Evolutionary conservation across 1,140 invertebrate genomes (phyloP), one percentile per base, ranked within the genome.

Genomic region (Papilio xuthus): DNA sequence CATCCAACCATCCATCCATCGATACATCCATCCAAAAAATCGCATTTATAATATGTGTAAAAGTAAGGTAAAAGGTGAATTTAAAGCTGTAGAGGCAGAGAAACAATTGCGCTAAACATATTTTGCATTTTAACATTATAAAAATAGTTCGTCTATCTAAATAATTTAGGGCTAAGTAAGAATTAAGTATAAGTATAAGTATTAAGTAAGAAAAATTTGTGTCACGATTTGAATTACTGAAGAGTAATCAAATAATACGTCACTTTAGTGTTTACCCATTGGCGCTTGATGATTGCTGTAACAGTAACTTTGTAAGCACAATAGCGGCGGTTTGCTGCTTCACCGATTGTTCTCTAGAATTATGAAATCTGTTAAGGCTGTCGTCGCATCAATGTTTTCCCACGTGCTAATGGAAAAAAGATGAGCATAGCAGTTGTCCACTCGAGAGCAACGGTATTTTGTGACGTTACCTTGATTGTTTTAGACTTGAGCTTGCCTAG

Each of bases 381-480:
- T 73, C 37, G 20, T 42, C 71, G 56, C 56, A 12, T 44, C 42
- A 26, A 47, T 70, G 47, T 44, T 63, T 82, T 82, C 63, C 47
- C 32, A 69, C 76, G 79, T 82, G 72, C 63, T 76, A 79, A 83
- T 50, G 76, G 78, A 70, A 74, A 83, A 83, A 81, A 80, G 77
- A 77, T 72, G 78, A 76, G 50, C 73, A 42, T 26, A n/a, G 26
- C 26, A 26, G 23, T 67, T 28, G 60, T 67, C 60, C 60, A 67
- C 60, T 60, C 56, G 20, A 1, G 8, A 67, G 60, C 60, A 67
- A 67, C 60, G 60, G 60, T 32, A 28, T 67, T 67, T 12, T 67
- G 60, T 7, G 60, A 13, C 23, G 26, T 67, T 60, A 60, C n/a
- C 20, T 60, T 60, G 60, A 67, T 67, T 67, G 60, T 67, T 67